phyloP scores from a whole-genome alignment of 2,113 vertebrate species.

The Ictalurus punctatus region DNA sequence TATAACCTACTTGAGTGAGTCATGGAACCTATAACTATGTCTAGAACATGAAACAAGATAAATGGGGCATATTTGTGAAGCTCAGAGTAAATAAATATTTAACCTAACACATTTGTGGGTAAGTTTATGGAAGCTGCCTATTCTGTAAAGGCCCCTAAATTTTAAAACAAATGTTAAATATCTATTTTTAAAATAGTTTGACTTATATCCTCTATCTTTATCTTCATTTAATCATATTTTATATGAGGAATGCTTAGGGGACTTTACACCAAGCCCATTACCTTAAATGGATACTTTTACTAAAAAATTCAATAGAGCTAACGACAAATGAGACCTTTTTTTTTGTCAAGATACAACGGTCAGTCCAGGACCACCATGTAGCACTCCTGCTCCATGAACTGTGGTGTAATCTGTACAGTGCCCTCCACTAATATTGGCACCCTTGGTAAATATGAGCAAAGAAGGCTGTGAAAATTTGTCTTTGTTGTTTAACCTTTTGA shows the following conservation, averaged over 20 bases:
- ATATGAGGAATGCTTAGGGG: not conserved
- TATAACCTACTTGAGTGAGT: not conserved
- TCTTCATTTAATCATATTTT: not conserved
- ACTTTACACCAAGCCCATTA: not conserved
- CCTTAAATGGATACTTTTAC: not conserved
- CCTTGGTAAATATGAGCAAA: no score
- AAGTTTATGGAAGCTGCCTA: not conserved
- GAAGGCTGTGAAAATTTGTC: no score
- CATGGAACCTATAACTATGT: not conserved
- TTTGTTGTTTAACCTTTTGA: no score
- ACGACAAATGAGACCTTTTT: not conserved
- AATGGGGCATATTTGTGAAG: not conserved
- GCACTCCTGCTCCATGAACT: not conserved
- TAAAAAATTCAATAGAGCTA: not conserved
- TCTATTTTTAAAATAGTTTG: not conserved
- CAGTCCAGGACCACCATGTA: not conserved
- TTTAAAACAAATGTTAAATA: no score
- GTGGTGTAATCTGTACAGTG: no score
- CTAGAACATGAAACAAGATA: not conserved
- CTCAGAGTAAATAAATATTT: not conserved
- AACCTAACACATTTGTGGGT: not conserved
- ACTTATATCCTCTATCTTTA: not conserved
- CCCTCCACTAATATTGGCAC: no score
- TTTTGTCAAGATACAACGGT: not conserved
- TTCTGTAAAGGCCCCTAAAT: not conserved